phyloP scores from a whole-genome alignment of 2,113 vertebrate species.

The Phrynocephalus versicolor region DNA sequence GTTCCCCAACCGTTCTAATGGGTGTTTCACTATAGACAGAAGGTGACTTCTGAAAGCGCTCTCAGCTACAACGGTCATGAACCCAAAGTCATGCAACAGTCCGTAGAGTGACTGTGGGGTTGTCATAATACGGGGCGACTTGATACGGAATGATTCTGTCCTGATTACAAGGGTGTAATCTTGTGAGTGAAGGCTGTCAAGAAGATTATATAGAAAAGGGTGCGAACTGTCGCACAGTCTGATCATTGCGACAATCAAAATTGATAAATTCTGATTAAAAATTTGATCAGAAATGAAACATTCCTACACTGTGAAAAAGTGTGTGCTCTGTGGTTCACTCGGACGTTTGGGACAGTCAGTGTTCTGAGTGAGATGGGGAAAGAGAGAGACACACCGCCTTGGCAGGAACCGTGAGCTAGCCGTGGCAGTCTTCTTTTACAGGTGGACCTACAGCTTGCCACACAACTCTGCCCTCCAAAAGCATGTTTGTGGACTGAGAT shows the following conservation, averaged over 20 bases:
- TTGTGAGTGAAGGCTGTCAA: background rate
- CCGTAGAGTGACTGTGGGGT: background rate
- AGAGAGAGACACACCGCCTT: too few relatives aligned
- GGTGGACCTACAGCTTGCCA: background rate
- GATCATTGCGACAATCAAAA: background rate
- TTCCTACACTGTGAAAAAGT: background rate
- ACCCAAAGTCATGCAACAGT: too few relatives aligned
- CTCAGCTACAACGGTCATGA: background rate
- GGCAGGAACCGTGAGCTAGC: too few relatives aligned
- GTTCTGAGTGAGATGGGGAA: too few relatives aligned
- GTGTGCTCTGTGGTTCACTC: background rate
- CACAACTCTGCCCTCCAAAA: too few relatives aligned
- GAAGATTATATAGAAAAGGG: background rate
- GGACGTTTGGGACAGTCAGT: background rate
- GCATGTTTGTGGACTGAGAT: background rate
- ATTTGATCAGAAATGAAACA: background rate
- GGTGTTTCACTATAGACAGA: background rate
- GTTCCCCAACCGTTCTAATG: background rate
- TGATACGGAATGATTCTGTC: background rate
- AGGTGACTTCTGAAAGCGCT: background rate
- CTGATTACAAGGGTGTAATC: background rate
- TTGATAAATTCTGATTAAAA: background rate
- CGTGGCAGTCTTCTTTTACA: too few relatives aligned
- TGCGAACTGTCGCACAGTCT: background rate
- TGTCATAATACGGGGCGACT: background rate